A percentile compares a stretch with the other conserved stretches of the same genome.
These are phyloP conservation scores for Pseudomyrmex pallidus DNA, from an alignment of 1,140 invertebrate species.

Conservation along the genomic window DNA sequence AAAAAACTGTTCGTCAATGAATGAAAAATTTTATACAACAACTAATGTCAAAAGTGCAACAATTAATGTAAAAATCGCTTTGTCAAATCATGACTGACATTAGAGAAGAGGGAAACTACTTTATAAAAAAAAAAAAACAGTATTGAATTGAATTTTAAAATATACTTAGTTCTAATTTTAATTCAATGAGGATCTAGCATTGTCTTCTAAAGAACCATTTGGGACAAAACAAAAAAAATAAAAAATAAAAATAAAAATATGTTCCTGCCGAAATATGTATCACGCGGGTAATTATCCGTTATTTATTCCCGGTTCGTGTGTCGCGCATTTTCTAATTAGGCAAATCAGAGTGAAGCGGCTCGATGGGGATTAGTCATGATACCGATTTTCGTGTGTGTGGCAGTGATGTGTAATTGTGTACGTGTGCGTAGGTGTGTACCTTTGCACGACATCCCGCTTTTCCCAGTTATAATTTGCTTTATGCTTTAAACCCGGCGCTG, in stretches of 20 bases:
- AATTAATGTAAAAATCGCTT: too few species aligned
- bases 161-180: slow-evolving; percentile 10
- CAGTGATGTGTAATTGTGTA: background rate
- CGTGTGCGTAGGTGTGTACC: slow-evolving; percentile 32
- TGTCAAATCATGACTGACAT: too few species aligned
- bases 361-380: slow-evolving; percentile 70
- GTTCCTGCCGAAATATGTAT: background rate
- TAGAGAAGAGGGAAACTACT: too few species aligned
- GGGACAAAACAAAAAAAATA: too few species aligned
- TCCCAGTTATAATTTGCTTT: slow-evolving; percentile 72
- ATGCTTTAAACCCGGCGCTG: slow-evolving; percentile 73
- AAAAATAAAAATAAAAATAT: background rate
- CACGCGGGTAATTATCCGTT: slow-evolving; percentile 8
- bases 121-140: background rate
- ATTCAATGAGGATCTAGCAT: background rate
- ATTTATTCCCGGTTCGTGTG: slow-evolving; percentile 12
- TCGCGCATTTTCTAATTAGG: slow-evolving; percentile 67
- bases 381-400: slow-evolving; percentile 43
- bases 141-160: background rate
- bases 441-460: slow-evolving; percentile 72
- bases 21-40: too few species aligned
- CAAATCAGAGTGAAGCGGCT: slow-evolving; percentile 52
- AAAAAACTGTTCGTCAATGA: too few species aligned
- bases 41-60: too few species aligned
- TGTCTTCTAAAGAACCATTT: too few species aligned